Conservation (phyloP, 1,140 invertebrate species). For the Achatina immaculata region DNA sequence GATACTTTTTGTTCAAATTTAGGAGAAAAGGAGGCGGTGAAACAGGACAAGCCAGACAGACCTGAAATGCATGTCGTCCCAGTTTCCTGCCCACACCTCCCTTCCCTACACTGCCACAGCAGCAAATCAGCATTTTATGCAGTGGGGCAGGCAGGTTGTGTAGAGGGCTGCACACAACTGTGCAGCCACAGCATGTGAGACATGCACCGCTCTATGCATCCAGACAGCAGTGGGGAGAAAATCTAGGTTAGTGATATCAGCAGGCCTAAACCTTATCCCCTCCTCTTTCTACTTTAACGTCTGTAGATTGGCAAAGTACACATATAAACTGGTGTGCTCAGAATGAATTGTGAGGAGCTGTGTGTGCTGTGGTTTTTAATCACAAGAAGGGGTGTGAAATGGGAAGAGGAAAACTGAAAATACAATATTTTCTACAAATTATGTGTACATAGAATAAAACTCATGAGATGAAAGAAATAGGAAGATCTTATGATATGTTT, state of each 20-base stretch:
- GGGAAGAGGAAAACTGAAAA: not conserved
- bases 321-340: not conserved
- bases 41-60: slow-evolving; percentile 31
- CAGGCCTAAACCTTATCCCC: slow-evolving; percentile 4
- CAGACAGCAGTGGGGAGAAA: slow-evolving; percentile 19
- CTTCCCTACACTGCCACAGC: slow-evolving; percentile 22
- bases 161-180: slow-evolving; percentile 22
- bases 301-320: not conserved
- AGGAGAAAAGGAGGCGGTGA: not conserved
- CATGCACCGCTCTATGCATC: slow-evolving; percentile 27
- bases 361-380: not conserved
- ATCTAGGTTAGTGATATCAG: slow-evolving; percentile 27
- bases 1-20: slow-evolving; percentile 4
- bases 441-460: too few relatives aligned
- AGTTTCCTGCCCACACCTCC: slow-evolving; percentile 3
- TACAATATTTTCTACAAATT: not conserved
- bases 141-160: slow-evolving; percentile 36
- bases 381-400: not conserved
- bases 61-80: slow-evolving; percentile 32
- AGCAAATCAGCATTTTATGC: slow-evolving; percentile 35
- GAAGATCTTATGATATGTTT: too few relatives aligned
- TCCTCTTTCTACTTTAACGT: not conserved
- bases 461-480: too few relatives aligned
- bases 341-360: not conserved
- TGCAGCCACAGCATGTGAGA: slow-evolving; percentile 26